Evolutionary conservation across 2,888 invertebrate genomes (phyloP).

Genomic region (Lepidocyrtinus sp.): DNA sequence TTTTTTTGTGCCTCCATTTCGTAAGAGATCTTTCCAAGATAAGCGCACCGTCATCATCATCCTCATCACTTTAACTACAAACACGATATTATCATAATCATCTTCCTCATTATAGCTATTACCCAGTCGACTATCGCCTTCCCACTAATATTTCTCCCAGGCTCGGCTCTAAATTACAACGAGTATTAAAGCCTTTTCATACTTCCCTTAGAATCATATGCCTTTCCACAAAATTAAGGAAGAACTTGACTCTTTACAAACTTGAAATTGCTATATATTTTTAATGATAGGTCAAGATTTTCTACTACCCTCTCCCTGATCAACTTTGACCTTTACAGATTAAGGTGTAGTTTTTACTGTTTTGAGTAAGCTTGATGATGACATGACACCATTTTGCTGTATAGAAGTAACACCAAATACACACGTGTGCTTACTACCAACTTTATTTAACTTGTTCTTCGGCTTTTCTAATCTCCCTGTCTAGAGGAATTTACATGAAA

Average conservation of each 20-base stretch:
- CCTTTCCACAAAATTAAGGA: too few species aligned
- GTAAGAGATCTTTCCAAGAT: conserved; percentile 29
- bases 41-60: conserved; percentile 21
- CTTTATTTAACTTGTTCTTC: not conserved
- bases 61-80: not conserved
- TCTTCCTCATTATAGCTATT: conserved; percentile 29
- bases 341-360: too few species aligned
- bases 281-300: not conserved
- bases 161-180: too few species aligned
- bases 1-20: too few species aligned
- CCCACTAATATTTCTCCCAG: too few species aligned
- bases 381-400: not conserved
- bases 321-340: not conserved
- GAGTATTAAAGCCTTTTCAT: not conserved
- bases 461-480: too few species aligned
- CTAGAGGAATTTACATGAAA: too few species aligned
- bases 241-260: too few species aligned
- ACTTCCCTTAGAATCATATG: not conserved
- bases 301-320: not conserved
- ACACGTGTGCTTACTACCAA: not conserved
- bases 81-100: conserved; percentile 50
- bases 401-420: too few species aligned
- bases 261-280: too few species aligned
- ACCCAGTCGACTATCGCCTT: not conserved
- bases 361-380: too few species aligned